Percentiles rank a stretch among this genome's conserved stretches.
Conservation (phyloP, 2,888 invertebrate species). For the Apamea sordens region DNA sequence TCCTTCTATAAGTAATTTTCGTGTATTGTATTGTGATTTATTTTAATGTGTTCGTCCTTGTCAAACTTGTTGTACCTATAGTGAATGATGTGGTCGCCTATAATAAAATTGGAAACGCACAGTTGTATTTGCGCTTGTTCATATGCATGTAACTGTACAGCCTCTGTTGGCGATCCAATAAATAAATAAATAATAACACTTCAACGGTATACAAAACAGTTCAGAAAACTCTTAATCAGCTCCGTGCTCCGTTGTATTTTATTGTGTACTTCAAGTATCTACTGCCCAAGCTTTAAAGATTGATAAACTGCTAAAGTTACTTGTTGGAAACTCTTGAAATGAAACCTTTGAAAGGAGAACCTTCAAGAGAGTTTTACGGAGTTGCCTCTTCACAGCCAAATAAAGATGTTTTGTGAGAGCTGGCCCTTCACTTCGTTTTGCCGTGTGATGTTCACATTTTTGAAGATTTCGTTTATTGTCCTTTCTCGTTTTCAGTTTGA, state of each 20-base stretch:
- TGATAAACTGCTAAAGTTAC: constrained; percentile 75
- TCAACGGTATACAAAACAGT: constrained; percentile 24
- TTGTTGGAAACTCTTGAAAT: constrained; percentile 70
- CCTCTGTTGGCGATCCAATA: no score
- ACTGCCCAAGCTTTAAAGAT: constrained; percentile 70
- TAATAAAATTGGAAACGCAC: no score
- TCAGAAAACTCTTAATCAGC: constrained; percentile 30
- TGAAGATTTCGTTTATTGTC: constrained; percentile 66
- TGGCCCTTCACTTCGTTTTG: constrained; percentile 67
- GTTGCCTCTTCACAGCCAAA: constrained; percentile 72
- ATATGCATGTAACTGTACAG: no score
- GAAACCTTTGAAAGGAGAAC: constrained; percentile 74
- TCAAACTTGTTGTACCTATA: no score
- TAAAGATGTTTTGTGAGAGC: constrained; percentile 73
- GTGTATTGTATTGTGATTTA: no score
- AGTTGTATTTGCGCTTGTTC: no score
- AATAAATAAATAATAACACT: no score
- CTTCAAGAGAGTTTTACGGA: constrained; percentile 58
- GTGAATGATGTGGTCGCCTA: no score
- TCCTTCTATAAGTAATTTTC: no score
- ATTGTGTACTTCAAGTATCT: constrained; percentile 37
- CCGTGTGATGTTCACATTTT: constrained; percentile 58
- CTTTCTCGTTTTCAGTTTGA: constrained; percentile 62
- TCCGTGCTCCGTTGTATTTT: constrained; percentile 49
- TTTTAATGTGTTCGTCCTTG: no score